phyloP scores from a whole-genome alignment of 2,888 invertebrate genomes.

The Drosophila gaucha region DNA sequence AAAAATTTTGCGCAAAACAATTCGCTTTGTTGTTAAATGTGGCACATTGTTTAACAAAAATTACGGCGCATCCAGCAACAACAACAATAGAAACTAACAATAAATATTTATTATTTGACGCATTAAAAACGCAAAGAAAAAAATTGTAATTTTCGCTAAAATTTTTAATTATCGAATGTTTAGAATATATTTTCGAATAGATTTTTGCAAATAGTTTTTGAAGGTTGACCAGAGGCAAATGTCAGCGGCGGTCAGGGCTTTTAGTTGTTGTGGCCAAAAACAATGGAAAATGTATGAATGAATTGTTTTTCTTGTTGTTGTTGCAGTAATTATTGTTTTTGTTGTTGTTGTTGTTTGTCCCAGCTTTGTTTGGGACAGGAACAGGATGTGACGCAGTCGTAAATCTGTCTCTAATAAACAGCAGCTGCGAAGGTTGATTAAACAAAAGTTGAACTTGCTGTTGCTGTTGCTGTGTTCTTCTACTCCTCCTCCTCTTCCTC shows the following conservation, averaged over 20 bases:
- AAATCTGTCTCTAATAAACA: constrained; percentile 68
- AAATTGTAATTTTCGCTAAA: constrained; percentile 11
- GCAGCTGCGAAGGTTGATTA: constrained; percentile 60
- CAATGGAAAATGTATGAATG: constrained; percentile 44
- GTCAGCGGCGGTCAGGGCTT: constrained; percentile 64
- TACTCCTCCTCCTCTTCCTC: background rate
- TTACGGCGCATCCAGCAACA: constrained; percentile 16
- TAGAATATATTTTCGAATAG: constrained; percentile 24
- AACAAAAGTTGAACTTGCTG: constrained; percentile 56
- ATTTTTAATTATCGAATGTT: constrained; percentile 32
- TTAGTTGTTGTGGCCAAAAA: constrained; percentile 18
- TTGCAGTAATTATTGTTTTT: background rate
- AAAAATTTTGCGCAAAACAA: constrained; percentile 42
- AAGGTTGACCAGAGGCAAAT: constrained; percentile 60
- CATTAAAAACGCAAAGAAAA: constrained; percentile 22
- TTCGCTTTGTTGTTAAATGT: constrained; percentile 40
- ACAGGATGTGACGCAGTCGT: constrained; percentile 75
- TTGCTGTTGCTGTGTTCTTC: background rate
- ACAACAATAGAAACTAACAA: constrained; percentile 29
- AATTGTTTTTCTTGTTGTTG: too few relatives aligned
- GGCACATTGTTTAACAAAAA: constrained; percentile 48
- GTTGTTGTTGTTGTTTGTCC: constrained; percentile 12
- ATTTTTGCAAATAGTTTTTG: constrained; percentile 31
- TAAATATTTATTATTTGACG: constrained; percentile 71
- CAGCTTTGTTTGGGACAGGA: constrained; percentile 23